Evolutionary conservation across 2,888 invertebrate species (phyloP), one percentile per base, ranked within the genome.

Genomic region (Odiellus spinosus): DNA sequence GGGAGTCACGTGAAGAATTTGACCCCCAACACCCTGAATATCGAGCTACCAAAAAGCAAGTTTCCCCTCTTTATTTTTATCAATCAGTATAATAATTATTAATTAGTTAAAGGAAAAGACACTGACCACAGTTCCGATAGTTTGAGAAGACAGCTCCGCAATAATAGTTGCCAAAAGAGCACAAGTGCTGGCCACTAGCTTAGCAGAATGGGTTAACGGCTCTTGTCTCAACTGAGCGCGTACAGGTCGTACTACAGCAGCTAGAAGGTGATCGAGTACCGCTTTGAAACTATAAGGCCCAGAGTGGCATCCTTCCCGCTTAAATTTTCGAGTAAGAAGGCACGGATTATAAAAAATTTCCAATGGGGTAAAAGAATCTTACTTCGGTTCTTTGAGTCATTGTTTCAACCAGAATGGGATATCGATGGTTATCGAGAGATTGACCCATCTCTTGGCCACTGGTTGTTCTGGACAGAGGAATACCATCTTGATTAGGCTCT

Each of bases 121-220:
- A 64, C 70, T 67, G 64, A 78, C 78, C 65, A 82, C 82, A 32
- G 76, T 73, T n/a, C 80, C 75, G 45, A 76, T 79, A 15, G 82
- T 81, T 57, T 80, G 81, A 58, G 81, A 78, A 0, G 82, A 81
- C 51, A 93, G 73, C 67, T 93, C 91, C 1, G 86, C 85, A 38
- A 93, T 75, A 1, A 91, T 78, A 46, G 88, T 75, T 0, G 84
- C 82, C 49, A 83, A 59, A n/a, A 71, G 60, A 21, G 67, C 61
- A 49, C 71, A 71, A 1, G 70, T 66, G 59, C 69, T 69, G 44
- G 66, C 62, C 43, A 71, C 67, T 3, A 72, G 62, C 43, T 67
- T 65, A 26, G 61, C 53, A 10, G 73, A 72, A 52, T 70, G 70
- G 6, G 50, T 48, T 10, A 48, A 19, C 44, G 44, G 45, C 44